Conservation (phyloP, 2,888 invertebrate species). For the Ferdinandea cuprea region DNA sequence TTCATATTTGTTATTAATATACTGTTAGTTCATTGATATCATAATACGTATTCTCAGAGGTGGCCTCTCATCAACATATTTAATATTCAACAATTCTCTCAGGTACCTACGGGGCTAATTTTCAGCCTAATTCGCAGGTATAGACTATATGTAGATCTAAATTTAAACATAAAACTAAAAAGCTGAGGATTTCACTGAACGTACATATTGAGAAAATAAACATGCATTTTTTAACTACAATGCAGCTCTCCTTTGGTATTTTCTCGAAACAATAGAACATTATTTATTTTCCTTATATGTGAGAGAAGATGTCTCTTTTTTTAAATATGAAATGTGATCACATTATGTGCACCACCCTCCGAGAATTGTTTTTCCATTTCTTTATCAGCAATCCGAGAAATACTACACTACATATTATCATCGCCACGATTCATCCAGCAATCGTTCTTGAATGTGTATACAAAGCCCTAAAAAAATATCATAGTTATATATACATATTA, state of each 20-base stretch:
- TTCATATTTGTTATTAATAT: too few relatives aligned
- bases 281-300: background rate
- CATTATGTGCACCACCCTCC: constrained; percentile 27
- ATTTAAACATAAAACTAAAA: background rate
- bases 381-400: constrained; percentile 27
- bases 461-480: background rate
- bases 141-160: background rate
- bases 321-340: constrained; percentile 32
- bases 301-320: background rate
- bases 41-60: too few relatives aligned
- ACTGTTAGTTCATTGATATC: too few relatives aligned
- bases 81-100: too few relatives aligned
- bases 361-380: background rate
- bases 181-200: background rate
- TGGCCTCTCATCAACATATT: too few relatives aligned
- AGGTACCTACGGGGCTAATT: background rate
- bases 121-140: background rate
- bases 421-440: constrained; percentile 1
- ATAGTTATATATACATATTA: background rate
- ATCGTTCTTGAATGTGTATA: background rate
- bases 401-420: background rate
- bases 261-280: background rate
- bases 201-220: background rate
- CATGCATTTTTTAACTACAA: background rate
- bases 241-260: background rate